phyloP scores from a whole-genome alignment of 2,113 vertebrate genomes.

The Hydrochoerus hydrochaeris region DNA sequence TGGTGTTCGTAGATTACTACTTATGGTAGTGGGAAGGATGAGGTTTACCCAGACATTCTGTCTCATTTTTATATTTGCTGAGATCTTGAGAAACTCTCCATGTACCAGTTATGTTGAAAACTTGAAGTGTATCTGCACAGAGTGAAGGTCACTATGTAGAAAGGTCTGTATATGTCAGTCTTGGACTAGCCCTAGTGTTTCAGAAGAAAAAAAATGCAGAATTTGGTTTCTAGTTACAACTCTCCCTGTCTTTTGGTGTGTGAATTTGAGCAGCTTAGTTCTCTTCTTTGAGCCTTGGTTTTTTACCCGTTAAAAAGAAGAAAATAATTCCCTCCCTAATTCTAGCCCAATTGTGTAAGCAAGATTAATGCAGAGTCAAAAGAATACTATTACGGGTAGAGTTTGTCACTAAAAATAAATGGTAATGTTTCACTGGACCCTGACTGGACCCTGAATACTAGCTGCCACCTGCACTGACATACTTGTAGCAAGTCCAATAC shows the following conservation, averaged over 20 bases:
- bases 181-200: constrained; percentile 9
- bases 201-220: constrained; percentile 54
- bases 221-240: neutral
- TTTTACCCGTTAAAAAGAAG: constrained; percentile 47
- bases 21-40: constrained; percentile 60
- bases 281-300: constrained; percentile 39
- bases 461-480: neutral
- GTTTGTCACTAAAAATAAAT: neutral
- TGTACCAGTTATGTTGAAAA: constrained; percentile 64
- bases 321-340: neutral
- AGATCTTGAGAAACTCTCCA: constrained; percentile 66
- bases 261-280: constrained; percentile 52
- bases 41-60: constrained; percentile 59
- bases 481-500: neutral
- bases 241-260: constrained; percentile 42
- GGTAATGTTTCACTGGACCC: neutral
- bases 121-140: constrained; percentile 52
- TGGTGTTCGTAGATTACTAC: constrained; percentile 46
- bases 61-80: constrained; percentile 72
- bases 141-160: constrained; percentile 32
- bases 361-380: neutral
- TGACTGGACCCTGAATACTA: neutral
- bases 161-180: constrained; percentile 44
- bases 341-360: neutral
- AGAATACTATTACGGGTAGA: neutral